Evolutionary conservation across 2,113 vertebrate species (phyloP), one percentile per base, ranked within the genome.

Genomic region (Bubo bubo): DNA sequence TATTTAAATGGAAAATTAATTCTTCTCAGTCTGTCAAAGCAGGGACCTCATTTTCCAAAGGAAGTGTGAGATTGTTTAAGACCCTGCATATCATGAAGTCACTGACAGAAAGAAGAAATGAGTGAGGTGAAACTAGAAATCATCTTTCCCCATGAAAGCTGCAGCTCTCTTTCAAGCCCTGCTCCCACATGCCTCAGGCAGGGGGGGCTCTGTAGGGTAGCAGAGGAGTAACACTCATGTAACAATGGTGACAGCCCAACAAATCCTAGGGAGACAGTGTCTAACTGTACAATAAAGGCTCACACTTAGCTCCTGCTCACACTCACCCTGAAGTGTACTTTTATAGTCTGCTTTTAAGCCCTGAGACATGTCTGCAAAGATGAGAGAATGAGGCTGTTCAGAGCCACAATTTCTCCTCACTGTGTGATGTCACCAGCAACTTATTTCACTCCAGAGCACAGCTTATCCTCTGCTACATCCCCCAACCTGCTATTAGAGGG

Each of bases 1-100:
- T 95, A 53, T 94, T 97, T 96, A 96, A 84, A 97, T 53, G 53
- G 75, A 93, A 81, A 96, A 96, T 94, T 94, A 96, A 90, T 96
- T 97, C 59, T 89, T 88, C 92, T 95, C 60, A 93, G 80, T 37
- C 71, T 96, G 95, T 93, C 52, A 93, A 97, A 88, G 35, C 43
- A 95, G 60, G 41, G 28, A 56, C 55, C 84, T 91, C 62, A 81
- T 92, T 52, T 83, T 95, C 62, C 66, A 91, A 95, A 95, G 30
- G n/a, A 96, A 90, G 77, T 75, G 80, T 8, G 6, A 87, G 86
- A 70, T 87, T 93, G 49, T 70, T 67, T 68, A 81, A 74, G 88
- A 94, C 71, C 75, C 35, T 91, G 27, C 49, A 60, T 11, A 93
- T 93, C 62, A 27, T 20, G 32, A 64, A 53, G 22, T 59, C 27